Base-by-base conservation (phyloP, 2,797 vertebrate genomes). In the Acipenser oxyrinchus region DNA sequence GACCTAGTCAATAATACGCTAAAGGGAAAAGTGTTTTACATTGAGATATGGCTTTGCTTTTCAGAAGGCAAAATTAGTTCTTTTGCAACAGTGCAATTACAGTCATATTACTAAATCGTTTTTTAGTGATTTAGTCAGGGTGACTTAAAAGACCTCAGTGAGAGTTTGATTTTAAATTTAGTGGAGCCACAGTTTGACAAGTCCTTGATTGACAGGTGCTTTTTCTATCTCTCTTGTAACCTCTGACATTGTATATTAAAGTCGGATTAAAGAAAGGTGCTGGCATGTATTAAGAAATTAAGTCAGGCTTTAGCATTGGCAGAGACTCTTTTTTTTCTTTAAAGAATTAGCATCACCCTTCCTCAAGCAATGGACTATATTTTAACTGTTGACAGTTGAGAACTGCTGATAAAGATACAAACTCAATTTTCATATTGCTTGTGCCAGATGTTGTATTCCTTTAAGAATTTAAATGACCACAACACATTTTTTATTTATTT, bases 241-340 rank as follows among this genome's bases (percentile, higher is more conserved):
- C 87, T 89, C 84, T 90, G 82, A 90, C 81, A 78, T 89, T 76
- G 87, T 85, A 88, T 85, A 87, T 89, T 87, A 87, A 84, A 83
- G 88, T 89, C 81, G 87, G 85, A 88, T 88, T 90, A 88, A 85
- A 83, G 83, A 87, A 81, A 86, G 88, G 86, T 87, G 87, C 85
- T 88, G 86, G 86, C 80, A 80, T 84, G 80, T 88, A 88, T 90
- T 89, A 90, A 88, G 87, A 88, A 89, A 89, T 87, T 83, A 88
- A 88, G 86, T 84, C 82, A 84, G 83, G 77, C 85, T 83, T 83
- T 67, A 83, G 78, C 82, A 81, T 83, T 83, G 82, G 77, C 75
- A 86, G 84, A 82, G 78, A 81, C 78, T 71, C 66, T 68, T 68
- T 72, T 69, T 23, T 48, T 15, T n/a, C 48, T 48, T 18, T 18